phyloP scores from a whole-genome alignment of 2,888 invertebrate genomes.

The Drosophila rellima region DNA sequence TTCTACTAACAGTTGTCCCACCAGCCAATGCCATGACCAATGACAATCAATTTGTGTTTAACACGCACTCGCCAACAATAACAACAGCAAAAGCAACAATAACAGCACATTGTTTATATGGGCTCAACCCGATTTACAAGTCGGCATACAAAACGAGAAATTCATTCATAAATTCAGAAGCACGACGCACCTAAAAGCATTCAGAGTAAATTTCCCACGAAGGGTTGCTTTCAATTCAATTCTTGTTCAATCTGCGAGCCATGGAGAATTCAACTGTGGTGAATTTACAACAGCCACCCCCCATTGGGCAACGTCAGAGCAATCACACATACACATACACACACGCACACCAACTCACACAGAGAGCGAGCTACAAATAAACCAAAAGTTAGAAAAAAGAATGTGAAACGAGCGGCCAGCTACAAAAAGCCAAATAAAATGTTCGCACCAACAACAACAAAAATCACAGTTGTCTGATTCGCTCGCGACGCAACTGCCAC shows the following conservation, averaged over 20 bases:
- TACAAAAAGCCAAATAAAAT: conserved; percentile 78
- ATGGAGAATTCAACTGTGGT: conserved; percentile 60
- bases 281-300: conserved; percentile 66
- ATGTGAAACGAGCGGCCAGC: conserved; percentile 54
- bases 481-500: conserved; percentile 79
- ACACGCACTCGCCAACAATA: conserved; percentile 42
- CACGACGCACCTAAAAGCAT: conserved; percentile 39
- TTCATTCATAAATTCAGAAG: conserved; percentile 73
- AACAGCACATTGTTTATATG: conserved; percentile 6
- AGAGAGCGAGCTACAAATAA: conserved; percentile 48
- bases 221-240: conserved; percentile 50
- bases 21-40: conserved; percentile 67
- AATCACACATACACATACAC: conserved; percentile 41
- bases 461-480: conserved; percentile 85
- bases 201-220: conserved; percentile 70
- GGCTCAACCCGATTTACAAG: conserved; percentile 38
- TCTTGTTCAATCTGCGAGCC: conserved; percentile 51
- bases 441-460: conserved; percentile 64
- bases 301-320: conserved; percentile 66
- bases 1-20: conserved; percentile 12
- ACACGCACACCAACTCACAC: conserved; percentile 30
- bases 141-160: conserved; percentile 23
- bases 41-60: conserved; percentile 69
- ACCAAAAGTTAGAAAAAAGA: conserved; percentile 61
- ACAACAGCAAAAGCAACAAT: conserved; percentile 6